These are phyloP conservation scores for Carlito syrichta DNA, from an alignment of 2,113 vertebrate genomes.

Conservation along the genomic window DNA sequence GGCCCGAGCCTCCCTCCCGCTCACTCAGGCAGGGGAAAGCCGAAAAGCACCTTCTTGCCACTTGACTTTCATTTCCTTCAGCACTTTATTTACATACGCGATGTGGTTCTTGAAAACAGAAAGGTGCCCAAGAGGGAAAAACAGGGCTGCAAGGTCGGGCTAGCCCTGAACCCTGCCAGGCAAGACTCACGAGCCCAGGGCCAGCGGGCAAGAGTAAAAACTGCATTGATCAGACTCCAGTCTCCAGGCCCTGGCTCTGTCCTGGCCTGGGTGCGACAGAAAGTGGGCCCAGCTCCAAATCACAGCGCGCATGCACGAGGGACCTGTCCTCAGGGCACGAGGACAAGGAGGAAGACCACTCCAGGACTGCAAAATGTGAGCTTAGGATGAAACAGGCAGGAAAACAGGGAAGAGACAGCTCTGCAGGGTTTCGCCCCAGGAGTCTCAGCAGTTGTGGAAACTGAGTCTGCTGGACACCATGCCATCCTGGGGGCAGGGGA, in stretches of 20 bases:
- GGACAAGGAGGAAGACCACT: neutral
- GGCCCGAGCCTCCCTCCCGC: too few relatives aligned
- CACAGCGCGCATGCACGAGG: neutral
- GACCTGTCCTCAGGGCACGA: neutral
- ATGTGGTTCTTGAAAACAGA: conserved; percentile 72
- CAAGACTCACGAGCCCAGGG: neutral
- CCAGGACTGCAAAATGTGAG: neutral
- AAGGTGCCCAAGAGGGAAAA: conserved; percentile 34
- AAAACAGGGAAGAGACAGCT: neutral
- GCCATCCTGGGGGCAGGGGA: neutral
- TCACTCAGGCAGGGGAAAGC: neutral
- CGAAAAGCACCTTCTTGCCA: neutral
- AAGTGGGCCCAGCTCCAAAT: conserved; percentile 10
- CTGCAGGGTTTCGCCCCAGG: neutral
- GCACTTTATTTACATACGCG: conserved; percentile 63
- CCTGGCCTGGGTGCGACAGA: neutral
- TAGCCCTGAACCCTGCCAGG: neutral
- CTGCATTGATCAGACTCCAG: too few relatives aligned
- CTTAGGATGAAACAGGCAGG: neutral
- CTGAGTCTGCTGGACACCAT: neutral
- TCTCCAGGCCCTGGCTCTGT: neutral
- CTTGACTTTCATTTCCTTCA: conserved; percentile 72
- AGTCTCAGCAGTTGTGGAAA: neutral
- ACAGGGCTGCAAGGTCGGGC: neutral
- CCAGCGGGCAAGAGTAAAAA: too few relatives aligned